These are phyloP conservation scores for Zophobas atratus DNA, from an alignment of 1,140 invertebrate species.

Conservation along the genomic window DNA sequence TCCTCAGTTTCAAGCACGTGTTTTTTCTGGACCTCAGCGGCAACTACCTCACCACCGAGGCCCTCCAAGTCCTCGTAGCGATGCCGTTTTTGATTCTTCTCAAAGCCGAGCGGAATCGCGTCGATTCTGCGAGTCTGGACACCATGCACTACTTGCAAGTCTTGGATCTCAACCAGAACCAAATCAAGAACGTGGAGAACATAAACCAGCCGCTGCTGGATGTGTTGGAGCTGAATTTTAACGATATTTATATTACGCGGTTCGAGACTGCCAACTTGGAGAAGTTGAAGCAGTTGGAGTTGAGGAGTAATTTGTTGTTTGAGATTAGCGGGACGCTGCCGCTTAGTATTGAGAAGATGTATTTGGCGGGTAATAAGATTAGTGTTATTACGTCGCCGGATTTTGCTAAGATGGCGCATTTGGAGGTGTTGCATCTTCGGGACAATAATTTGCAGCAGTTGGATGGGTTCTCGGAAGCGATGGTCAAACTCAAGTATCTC, in stretches of 20 bases:
- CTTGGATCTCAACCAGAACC: constrained; percentile 70
- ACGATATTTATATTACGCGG: constrained; percentile 63
- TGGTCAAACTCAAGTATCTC: constrained; percentile 70
- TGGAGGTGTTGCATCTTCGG: constrained; percentile 70
- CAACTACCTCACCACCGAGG: constrained; percentile 69
- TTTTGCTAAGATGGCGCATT: constrained; percentile 67
- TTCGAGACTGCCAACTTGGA: constrained; percentile 65
- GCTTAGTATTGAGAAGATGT: constrained; percentile 67
- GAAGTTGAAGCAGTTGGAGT: constrained; percentile 68
- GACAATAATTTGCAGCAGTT: constrained; percentile 70
- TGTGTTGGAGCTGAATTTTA: constrained; percentile 70
- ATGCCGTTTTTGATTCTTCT: constrained; percentile 71
- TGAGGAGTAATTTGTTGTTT: constrained; percentile 69
- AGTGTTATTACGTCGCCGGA: constrained; percentile 60
- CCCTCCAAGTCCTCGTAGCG: constrained; percentile 68
- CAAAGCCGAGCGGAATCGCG: constrained; percentile 70
- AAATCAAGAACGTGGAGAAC: constrained; percentile 68
- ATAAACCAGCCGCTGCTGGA: constrained; percentile 71
- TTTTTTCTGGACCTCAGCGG: constrained; percentile 72
- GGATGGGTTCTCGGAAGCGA: constrained; percentile 67
- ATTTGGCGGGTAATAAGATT: constrained; percentile 58
- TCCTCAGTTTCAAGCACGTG: constrained; percentile 70
- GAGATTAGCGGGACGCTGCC: constrained; percentile 68
- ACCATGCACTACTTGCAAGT: constrained; percentile 71
- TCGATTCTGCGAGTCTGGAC: constrained; percentile 68